phyloP scores from a whole-genome alignment of 1,140 invertebrate genomes.

The Teleogryllus occipitalis region DNA sequence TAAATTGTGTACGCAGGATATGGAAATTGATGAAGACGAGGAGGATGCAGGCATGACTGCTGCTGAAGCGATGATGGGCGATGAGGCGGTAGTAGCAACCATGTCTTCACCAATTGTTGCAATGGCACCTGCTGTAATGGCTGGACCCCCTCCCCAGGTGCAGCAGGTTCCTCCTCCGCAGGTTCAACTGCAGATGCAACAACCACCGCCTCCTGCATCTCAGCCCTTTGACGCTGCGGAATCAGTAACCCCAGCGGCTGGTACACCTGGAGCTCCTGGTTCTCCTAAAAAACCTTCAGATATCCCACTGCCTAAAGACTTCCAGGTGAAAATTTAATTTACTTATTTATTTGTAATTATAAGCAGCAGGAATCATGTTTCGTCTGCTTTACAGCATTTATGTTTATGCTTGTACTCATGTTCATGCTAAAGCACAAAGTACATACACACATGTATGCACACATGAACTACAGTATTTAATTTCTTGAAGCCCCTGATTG shows the following conservation, averaged over 20 bases:
- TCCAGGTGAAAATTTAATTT: slow-evolving; percentile 39
- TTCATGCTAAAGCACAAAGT: no score
- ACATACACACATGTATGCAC: no score
- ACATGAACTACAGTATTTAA: no score
- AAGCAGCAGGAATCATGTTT: no score
- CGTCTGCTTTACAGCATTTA: no score
- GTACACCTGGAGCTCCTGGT: not conserved
- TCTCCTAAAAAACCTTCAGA: slow-evolving; percentile 18
- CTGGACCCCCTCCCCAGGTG: slow-evolving; percentile 27
- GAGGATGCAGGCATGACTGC: not conserved
- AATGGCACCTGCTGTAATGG: slow-evolving; percentile 17
- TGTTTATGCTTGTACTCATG: no score
- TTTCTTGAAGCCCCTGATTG: no score
- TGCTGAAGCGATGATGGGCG: not conserved
- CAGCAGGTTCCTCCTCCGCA: not conserved
- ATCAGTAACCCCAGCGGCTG: not conserved
- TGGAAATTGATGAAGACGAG: slow-evolving; percentile 41
- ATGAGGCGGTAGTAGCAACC: not conserved
- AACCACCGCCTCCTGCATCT: not conserved
- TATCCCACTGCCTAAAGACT: slow-evolving; percentile 45
- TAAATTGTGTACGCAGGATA: slow-evolving; percentile 29
- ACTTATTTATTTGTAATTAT: no score
- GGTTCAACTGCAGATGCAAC: not conserved
- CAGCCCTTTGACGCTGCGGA: not conserved
- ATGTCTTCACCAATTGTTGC: not conserved